Evolutionary conservation across 1,140 invertebrate genomes (phyloP).

Genomic region (Leptopilina boulardi): DNA sequence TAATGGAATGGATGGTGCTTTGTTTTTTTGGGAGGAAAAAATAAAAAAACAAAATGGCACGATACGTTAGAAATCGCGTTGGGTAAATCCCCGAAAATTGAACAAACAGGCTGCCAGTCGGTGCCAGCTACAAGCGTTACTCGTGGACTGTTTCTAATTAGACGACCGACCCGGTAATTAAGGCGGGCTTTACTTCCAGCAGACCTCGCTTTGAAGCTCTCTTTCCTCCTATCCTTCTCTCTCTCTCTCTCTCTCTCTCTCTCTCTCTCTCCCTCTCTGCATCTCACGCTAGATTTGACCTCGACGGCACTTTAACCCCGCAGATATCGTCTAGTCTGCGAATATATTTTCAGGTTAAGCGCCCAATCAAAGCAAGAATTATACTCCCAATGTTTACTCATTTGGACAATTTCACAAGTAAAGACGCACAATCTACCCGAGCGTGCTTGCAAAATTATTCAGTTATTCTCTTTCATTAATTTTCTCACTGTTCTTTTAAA

Average conservation of each 20-base stretch:
- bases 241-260: not conserved
- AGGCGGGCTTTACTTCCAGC: constrained; percentile 60
- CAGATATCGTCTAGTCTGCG: constrained; percentile 40
- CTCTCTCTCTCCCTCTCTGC: constrained; percentile 35
- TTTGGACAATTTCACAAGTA: not conserved
- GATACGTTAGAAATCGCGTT: constrained; percentile 48
- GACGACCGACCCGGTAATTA: constrained; percentile 62
- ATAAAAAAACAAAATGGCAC: not conserved
- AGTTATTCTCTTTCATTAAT: no score
- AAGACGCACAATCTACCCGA: not conserved
- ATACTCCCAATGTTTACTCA: constrained; percentile 5
- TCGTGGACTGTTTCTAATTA: constrained; percentile 61
- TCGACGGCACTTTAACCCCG: constrained; percentile 48
- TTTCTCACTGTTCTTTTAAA: no score
- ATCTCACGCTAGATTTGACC: constrained; percentile 49
- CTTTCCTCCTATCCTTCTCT: constrained; percentile 33
- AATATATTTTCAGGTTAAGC: constrained; percentile 24
- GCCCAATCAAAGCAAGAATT: constrained; percentile 16
- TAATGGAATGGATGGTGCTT: no score
- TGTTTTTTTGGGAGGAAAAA: not conserved
- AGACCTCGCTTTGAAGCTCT: constrained; percentile 44
- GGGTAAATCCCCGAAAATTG: constrained; percentile 51
- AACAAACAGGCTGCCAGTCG: constrained; percentile 52
- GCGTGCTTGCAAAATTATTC: no score
- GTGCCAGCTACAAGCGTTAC: constrained; percentile 54